Evolutionary conservation across 2,888 invertebrate genomes (phyloP).

Genomic region (Esperia sulphurella): DNA sequence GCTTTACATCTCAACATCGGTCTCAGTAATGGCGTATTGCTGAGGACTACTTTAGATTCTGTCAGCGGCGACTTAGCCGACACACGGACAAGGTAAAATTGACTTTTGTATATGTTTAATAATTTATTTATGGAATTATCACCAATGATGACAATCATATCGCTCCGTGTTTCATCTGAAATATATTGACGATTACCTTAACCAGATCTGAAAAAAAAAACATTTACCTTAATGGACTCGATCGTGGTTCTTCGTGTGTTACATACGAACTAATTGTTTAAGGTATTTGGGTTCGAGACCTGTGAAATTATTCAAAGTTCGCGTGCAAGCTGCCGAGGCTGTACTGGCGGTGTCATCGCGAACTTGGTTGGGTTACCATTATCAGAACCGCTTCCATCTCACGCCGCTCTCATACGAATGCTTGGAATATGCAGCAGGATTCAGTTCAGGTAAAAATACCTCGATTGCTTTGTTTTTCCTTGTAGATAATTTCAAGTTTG

Average conservation of each 20-base stretch:
- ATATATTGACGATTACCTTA: constrained; percentile 73
- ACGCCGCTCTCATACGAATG: constrained; percentile 98
- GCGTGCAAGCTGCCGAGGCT: constrained; percentile 97
- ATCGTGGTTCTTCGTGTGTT: neutral
- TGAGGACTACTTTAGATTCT: constrained; percentile 96
- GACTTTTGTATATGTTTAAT: neutral
- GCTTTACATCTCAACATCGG: constrained; percentile 97
- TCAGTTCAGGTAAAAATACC: constrained; percentile 81
- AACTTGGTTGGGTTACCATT: constrained; percentile 98
- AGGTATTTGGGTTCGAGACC: constrained; percentile 95
- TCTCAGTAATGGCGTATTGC: constrained; percentile 95
- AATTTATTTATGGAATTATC: neutral
- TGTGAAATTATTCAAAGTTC: constrained; percentile 96
- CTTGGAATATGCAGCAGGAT: constrained; percentile 98
- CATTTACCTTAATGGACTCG: neutral
- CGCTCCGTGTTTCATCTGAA: constrained; percentile 83
- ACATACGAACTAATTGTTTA: constrained; percentile 1
- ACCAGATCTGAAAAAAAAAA: constrained; percentile 63
- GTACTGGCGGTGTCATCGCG: constrained; percentile 98
- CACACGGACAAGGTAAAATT: constrained; percentile 90
- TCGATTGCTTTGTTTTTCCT: too few species aligned
- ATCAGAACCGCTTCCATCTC: constrained; percentile 97
- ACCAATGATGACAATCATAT: constrained; percentile 30
- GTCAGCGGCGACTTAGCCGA: constrained; percentile 98
- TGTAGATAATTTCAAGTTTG: too few species aligned